These are phyloP conservation scores for Hylaea fasciaria DNA, from an alignment of 2,888 invertebrate species.

Conservation along the genomic window DNA sequence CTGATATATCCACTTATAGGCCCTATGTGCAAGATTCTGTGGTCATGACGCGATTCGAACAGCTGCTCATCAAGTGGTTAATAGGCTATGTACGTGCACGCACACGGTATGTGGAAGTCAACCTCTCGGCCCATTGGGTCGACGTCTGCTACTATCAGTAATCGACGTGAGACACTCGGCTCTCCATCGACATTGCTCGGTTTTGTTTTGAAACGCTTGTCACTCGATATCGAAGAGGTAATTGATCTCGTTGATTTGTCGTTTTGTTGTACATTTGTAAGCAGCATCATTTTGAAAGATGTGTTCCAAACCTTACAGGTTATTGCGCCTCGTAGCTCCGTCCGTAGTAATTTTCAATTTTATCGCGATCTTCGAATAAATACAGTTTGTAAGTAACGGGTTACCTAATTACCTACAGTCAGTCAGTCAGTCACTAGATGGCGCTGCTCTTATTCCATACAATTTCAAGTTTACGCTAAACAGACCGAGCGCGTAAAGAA, in stretches of 20 bases:
- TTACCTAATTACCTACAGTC: no score
- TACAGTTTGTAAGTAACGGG: no score
- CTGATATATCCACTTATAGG: neutral
- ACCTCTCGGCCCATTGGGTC: conserved; percentile 63
- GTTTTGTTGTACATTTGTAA: neutral
- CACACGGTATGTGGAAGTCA: conserved; percentile 53
- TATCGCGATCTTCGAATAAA: no score
- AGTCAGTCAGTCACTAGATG: no score
- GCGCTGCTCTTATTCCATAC: no score
- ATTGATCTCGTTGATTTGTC: conserved; percentile 17
- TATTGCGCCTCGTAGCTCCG: no score
- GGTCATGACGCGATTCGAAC: conserved; percentile 60
- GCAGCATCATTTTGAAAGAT: no score
- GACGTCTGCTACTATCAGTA: conserved; percentile 48
- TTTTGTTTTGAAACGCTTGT: conserved; percentile 28
- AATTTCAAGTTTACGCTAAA: no score
- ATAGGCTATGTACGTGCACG: conserved; percentile 43
- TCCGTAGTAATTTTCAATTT: no score
- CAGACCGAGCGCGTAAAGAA: no score
- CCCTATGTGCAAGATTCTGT: conserved; percentile 32
- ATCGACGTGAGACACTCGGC: conserved; percentile 39
- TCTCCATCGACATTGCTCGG: conserved; percentile 19
- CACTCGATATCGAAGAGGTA: conserved; percentile 23
- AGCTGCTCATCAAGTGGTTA: conserved; percentile 52
- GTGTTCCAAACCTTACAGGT: no score